Evolutionary conservation across 2,113 vertebrate species (phyloP).

Genomic region (Zapus hudsonius): DNA sequence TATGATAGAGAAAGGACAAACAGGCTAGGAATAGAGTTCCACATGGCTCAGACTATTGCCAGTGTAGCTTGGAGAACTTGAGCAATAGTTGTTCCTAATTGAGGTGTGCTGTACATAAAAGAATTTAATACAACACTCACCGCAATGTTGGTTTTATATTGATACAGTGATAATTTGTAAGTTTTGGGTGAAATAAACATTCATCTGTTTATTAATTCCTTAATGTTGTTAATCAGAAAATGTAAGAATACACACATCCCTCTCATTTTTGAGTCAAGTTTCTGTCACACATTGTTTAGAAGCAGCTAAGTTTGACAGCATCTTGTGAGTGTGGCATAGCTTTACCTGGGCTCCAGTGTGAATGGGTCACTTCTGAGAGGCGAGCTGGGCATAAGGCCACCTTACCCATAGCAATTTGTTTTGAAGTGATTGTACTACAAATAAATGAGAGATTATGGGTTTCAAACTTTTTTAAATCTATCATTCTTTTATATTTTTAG

Average conservation of each 20-base stretch:
- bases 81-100: too few relatives aligned
- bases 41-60: fast-evolving
- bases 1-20: not conserved
- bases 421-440: not conserved
- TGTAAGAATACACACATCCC: not conserved
- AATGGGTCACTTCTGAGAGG: not conserved
- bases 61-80: not conserved
- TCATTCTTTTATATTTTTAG: not conserved
- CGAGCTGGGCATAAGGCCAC: not conserved
- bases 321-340: not conserved
- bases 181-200: conserved; percentile 25
- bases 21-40: too few relatives aligned
- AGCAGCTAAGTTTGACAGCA: not conserved
- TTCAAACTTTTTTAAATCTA: not conserved
- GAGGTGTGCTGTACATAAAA: not conserved
- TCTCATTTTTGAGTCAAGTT: not conserved
- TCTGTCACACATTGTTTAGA: not conserved
- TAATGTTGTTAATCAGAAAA: not conserved
- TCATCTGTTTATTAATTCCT: not conserved
- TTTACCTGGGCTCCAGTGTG: not conserved
- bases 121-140: not conserved
- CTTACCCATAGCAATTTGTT: not conserved
- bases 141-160: not conserved
- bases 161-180: not conserved
- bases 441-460: not conserved